phyloP scores from a whole-genome alignment of 2,888 invertebrate genomes.

The Pharmacophagus antenor region DNA sequence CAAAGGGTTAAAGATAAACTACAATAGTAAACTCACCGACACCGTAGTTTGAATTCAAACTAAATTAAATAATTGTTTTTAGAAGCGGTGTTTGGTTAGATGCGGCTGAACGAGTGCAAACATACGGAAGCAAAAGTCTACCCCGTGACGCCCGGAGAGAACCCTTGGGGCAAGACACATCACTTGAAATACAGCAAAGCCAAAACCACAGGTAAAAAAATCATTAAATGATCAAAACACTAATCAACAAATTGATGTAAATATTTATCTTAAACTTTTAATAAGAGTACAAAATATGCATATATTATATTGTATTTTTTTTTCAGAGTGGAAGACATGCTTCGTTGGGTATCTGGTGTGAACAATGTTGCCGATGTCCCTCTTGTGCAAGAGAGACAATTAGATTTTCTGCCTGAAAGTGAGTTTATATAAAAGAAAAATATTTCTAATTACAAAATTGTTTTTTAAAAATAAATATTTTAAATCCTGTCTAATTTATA shows the following conservation, averaged over 20 bases:
- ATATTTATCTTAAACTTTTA: no score
- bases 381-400: constrained; percentile 68
- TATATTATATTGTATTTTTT: constrained; percentile 4
- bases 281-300: no score
- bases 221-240: neutral
- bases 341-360: constrained; percentile 75
- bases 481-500: no score
- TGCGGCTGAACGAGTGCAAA: constrained; percentile 86
- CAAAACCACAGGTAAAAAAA: constrained; percentile 60
- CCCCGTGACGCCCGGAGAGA: constrained; percentile 91
- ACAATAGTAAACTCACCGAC: neutral
- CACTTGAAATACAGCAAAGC: constrained; percentile 65
- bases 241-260: no score
- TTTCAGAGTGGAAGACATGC: constrained; percentile 75
- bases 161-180: constrained; percentile 90
- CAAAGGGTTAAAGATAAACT: neutral
- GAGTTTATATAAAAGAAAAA: constrained; percentile 16
- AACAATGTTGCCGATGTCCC: constrained; percentile 69
- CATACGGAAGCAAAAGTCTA: constrained; percentile 84
- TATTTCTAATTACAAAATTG: neutral
- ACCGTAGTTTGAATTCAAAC: neutral
- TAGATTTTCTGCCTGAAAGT: constrained; percentile 77
- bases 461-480: neutral
- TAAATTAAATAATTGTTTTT: constrained; percentile 30
- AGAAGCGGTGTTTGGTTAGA: constrained; percentile 89